phyloP scores from a whole-genome alignment of 2,797 vertebrate genomes.

The Pseudochromis fuscus region DNA sequence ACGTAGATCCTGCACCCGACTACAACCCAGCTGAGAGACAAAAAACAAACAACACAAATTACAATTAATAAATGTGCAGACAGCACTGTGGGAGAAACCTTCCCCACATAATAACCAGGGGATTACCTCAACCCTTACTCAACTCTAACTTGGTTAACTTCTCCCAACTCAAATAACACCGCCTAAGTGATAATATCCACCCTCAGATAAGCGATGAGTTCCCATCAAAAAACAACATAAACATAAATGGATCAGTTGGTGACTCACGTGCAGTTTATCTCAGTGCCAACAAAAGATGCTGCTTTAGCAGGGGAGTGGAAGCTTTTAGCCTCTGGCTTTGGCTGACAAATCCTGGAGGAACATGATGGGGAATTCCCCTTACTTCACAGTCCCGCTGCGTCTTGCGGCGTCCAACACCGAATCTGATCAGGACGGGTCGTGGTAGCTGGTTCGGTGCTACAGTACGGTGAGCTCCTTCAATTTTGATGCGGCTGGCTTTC shows the following conservation, averaged over 20 bases:
- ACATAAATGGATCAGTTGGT: neutral
- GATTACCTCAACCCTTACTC: neutral
- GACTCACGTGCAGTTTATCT: neutral
- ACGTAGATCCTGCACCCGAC: neutral
- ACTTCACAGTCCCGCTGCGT: conserved; percentile 2
- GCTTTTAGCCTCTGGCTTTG: neutral
- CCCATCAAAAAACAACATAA: neutral
- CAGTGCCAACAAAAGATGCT: neutral
- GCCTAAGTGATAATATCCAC: neutral
- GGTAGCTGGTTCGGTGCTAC: neutral
- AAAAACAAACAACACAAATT: neutral
- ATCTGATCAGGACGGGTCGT: conserved; percentile 5
- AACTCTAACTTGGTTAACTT: neutral
- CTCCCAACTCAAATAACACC: neutral
- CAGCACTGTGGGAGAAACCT: conserved; percentile 1
- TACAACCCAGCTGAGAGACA: neutral
- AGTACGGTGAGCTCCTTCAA: conserved; percentile 1
- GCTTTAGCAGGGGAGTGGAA: conserved; percentile 5
- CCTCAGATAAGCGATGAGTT: neutral
- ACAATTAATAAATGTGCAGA: conserved; percentile 4
- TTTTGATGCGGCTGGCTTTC: neutral
- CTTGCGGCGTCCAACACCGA: conserved; percentile 9
- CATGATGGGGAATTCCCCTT: neutral
- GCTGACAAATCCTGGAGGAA: conserved; percentile 21
- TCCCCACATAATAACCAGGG: neutral